Evolutionary conservation across 2,888 invertebrate genomes (phyloP).

Genomic region (Brachynemurus nebulosus): DNA sequence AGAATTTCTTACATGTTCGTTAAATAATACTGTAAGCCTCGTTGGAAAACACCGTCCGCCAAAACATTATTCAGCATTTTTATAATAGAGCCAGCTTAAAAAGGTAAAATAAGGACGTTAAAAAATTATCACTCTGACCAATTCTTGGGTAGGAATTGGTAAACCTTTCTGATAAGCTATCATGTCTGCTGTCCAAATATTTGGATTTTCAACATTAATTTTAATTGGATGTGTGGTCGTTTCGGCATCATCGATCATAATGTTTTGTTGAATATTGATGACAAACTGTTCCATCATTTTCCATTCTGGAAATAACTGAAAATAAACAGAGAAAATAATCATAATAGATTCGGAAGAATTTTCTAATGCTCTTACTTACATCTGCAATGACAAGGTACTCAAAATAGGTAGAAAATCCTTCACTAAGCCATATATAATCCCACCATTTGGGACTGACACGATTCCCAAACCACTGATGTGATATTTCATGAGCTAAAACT

Average conservation of each 20-base stretch:
- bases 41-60: no score
- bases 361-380: conserved; percentile 17
- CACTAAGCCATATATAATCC: conserved; percentile 32
- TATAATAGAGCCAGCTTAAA: no score
- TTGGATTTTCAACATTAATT: conserved; percentile 34
- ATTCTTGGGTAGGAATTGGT: no score
- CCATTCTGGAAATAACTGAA: conserved; percentile 30
- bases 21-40: no score
- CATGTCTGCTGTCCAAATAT: conserved; percentile 38
- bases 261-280: conserved; percentile 27
- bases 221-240: conserved; percentile 40
- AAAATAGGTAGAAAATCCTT: conserved; percentile 40
- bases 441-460: conserved; percentile 31
- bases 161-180: conserved; percentile 41
- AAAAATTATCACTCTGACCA: no score
- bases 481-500: conserved; percentile 37
- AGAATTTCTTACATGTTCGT: no score
- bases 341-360: background rate
- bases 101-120: no score
- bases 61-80: no score
- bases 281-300: conserved; percentile 33
- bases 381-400: conserved; percentile 29
- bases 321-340: background rate
- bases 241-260: conserved; percentile 30
- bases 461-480: conserved; percentile 40